Evolutionary conservation across 2,113 vertebrate genomes (phyloP).

Genomic region (Scomber colias): DNA sequence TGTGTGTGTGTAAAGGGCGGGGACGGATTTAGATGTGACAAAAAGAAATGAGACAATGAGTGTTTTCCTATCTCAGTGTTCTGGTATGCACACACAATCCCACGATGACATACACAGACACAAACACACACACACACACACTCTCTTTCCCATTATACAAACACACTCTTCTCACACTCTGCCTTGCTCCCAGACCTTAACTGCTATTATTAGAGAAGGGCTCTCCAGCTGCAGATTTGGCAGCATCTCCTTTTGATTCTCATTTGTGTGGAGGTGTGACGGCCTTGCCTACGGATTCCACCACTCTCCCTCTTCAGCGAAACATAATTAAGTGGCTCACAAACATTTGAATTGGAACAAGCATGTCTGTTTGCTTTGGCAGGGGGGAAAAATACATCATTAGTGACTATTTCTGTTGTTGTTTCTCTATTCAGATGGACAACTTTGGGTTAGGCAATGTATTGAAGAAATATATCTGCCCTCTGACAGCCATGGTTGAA

Average conservation of each 20-base stretch:
- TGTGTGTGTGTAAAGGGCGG: no score
- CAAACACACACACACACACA: conserved; percentile 30
- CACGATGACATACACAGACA: conserved; percentile 12
- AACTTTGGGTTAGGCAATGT: conserved; percentile 21
- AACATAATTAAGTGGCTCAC: conserved; percentile 42
- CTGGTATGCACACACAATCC: neutral
- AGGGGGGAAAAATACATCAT: conserved; percentile 30
- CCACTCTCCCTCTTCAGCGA: neutral
- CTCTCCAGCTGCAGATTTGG: conserved; percentile 38
- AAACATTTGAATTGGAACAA: conserved; percentile 23
- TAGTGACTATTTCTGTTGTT: neutral
- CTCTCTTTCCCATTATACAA: conserved; percentile 51
- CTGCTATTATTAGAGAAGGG: conserved; percentile 58
- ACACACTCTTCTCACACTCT: conserved; percentile 48
- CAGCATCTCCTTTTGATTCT: conserved; percentile 42
- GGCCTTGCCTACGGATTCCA: conserved; percentile 29
- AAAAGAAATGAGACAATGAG: no score
- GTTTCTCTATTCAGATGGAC: conserved; percentile 28
- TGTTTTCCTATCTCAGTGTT: conserved; percentile 7
- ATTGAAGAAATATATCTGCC: conserved; percentile 30
- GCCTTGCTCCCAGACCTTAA: conserved; percentile 45
- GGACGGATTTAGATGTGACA: no score
- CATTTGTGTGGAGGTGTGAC: conserved; percentile 38
- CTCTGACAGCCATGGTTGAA: conserved; percentile 42
- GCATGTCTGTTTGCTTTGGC: neutral